Conservation (phyloP, 2,113 vertebrate species). For the Perca fluviatilis region DNA sequence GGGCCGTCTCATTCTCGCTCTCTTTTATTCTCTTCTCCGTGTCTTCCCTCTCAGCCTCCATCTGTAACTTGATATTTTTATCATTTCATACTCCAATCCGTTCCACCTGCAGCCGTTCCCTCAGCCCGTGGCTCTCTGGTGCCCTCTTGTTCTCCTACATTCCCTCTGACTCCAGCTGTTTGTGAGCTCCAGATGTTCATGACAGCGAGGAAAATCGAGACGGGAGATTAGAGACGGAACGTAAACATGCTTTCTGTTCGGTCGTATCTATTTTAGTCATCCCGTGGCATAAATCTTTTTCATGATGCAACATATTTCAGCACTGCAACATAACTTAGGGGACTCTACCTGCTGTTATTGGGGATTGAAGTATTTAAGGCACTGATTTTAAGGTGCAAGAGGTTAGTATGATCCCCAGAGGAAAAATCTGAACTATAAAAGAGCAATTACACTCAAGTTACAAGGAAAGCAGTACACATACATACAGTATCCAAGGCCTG, state of each 20-base stretch:
- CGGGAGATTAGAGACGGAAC: conserved; percentile 6
- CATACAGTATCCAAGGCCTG: no score
- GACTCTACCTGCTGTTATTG: not conserved
- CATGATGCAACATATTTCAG: not conserved
- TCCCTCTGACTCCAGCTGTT: not conserved
- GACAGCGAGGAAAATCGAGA: not conserved
- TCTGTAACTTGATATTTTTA: conserved; percentile 19
- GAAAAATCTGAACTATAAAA: not conserved
- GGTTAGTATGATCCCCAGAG: no score
- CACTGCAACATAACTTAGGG: not conserved
- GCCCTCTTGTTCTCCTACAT: conserved; percentile 2
- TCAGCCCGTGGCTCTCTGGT: conserved; percentile 27
- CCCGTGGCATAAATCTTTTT: no score
- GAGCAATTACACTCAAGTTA: not conserved
- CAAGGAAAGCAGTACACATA: no score
- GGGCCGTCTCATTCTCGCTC: not conserved
- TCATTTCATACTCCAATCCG: not conserved
- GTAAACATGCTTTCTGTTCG: conserved; percentile 4
- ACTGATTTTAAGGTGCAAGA: not conserved
- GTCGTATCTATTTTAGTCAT: not conserved
- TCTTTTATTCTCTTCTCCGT: not conserved
- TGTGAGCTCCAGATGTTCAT: conserved; percentile 46
- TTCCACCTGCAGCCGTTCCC: not conserved
- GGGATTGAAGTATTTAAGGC: not conserved
- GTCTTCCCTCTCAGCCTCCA: not conserved